phyloP scores from a whole-genome alignment of 2,113 vertebrate genomes.

The Coptodon bakossiorum region DNA sequence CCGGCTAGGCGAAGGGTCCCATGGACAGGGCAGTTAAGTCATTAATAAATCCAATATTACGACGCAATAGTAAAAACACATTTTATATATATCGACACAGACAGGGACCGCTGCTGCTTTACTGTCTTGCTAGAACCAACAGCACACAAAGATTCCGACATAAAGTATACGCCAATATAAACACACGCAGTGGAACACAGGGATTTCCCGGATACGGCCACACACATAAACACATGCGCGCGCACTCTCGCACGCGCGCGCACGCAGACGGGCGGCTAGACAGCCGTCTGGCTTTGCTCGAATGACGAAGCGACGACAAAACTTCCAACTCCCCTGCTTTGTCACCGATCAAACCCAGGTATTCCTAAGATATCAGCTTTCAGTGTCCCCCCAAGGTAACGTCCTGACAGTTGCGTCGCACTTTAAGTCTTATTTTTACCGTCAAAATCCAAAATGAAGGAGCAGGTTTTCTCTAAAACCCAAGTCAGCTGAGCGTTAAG shows the following conservation, averaged over 20 bases:
- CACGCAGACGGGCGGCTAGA: constrained; percentile 13
- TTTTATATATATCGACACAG: no score
- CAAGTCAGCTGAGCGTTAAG: not conserved
- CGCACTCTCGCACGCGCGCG: not conserved
- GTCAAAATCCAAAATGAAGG: not conserved
- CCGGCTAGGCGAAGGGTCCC: not conserved
- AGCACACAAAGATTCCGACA: not conserved
- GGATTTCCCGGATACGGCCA: constrained; percentile 33
- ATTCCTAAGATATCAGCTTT: not conserved
- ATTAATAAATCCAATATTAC: not conserved
- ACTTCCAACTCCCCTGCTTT: not conserved
- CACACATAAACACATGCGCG: not conserved
- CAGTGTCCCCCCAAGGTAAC: not conserved
- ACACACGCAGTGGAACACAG: not conserved
- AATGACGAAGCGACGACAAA: constrained; percentile 46
- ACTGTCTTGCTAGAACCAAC: not conserved
- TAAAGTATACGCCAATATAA: not conserved
- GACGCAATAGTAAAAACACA: not conserved
- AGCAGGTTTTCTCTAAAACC: not conserved
- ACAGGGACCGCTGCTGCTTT: not conserved
- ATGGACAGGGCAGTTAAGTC: not conserved
- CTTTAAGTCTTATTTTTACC: not conserved
- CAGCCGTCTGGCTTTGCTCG: constrained; percentile 47
- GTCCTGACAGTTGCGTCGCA: not conserved
- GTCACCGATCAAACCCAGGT: not conserved